Evolutionary conservation across 2,888 invertebrate species (phyloP), one percentile per base, ranked within the genome.

Genomic region (Campoletis raptor): DNA sequence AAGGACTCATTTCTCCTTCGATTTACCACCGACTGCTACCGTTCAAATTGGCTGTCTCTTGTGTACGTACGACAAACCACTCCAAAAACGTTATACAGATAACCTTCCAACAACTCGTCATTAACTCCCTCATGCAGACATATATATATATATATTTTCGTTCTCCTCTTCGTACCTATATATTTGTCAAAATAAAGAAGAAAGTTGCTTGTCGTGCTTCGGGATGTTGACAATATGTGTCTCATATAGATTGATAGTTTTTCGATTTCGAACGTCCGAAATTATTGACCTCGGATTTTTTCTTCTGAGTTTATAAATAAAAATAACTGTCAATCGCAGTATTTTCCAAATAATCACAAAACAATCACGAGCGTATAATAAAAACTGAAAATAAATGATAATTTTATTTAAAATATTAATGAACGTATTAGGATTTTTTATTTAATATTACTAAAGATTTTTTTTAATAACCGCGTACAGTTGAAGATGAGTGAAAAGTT

Each of bases 11-110:
- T 70, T 54, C 76, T 40, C 52, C 61, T 45, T 54, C 15, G 45
- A 52, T 21, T 36, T 48, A n/a, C 24, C 48, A 57, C 48, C n/a
- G 66, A 57, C 77, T 40, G 57, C 61, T 66, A 77, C 61, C 77
- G 76, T 74, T 79, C 79, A 72, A 77, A 86, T 86, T 83, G 83
- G 52, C 54, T 64, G 69, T 45, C 81, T 73, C 73, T 54, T 64
- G 81, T 83, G 48, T 82, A 69, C 78, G 21, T 40, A 40, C n/a
- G 64, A 72, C 72, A 40, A 40, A 73, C 72, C 70, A 83, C 66
- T 40, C 57, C 86, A 83, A 80, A 86, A 42, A 80, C 30, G 42
- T 5, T n/a, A 21, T n/a, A 48, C 54, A 54, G 40, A 36, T 45
- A 45, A 70, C 64, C 72, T 81, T 72, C 67, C 83, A 77, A 80